phyloP scores from a whole-genome alignment of 2,113 vertebrate species.

The Brachionichthys hirsutus region DNA sequence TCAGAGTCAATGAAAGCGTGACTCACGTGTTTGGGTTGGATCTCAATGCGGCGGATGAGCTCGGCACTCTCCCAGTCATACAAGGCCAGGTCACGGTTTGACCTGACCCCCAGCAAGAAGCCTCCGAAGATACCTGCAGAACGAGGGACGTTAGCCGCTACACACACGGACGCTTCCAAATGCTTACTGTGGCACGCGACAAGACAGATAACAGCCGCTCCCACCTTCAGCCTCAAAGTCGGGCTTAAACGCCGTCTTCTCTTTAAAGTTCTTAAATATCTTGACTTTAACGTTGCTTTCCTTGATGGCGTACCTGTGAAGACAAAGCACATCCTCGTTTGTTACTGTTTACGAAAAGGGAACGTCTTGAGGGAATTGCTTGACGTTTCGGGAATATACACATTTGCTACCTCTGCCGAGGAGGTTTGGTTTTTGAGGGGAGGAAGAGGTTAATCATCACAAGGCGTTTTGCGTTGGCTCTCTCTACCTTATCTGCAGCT shows the following conservation, averaged over 20 bases:
- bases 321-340: background rate
- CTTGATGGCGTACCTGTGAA: slow-evolving; percentile 89
- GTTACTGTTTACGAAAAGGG: too few species aligned
- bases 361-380: too few species aligned
- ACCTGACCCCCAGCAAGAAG: slow-evolving; percentile 92
- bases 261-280: slow-evolving; percentile 99
- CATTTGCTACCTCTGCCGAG: too few species aligned
- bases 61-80: slow-evolving; percentile 99
- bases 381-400: too few species aligned
- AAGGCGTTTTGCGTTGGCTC: too few species aligned
- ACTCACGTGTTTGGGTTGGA: slow-evolving; percentile 95
- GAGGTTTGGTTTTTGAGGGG: too few species aligned
- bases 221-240: slow-evolving; percentile 98
- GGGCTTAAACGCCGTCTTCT: slow-evolving; percentile 98
- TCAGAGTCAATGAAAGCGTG: background rate
- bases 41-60: slow-evolving; percentile 95
- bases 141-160: background rate
- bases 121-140: slow-evolving; percentile 92
- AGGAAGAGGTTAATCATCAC: too few species aligned
- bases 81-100: slow-evolving; percentile 94
- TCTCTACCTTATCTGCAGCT: too few species aligned
- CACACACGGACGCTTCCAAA: background rate
- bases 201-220: background rate
- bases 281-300: slow-evolving; percentile 97
- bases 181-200: background rate